These are phyloP conservation scores for Pogonocichla stellata DNA, from an alignment of 2,113 vertebrate species.

Conservation along the genomic window DNA sequence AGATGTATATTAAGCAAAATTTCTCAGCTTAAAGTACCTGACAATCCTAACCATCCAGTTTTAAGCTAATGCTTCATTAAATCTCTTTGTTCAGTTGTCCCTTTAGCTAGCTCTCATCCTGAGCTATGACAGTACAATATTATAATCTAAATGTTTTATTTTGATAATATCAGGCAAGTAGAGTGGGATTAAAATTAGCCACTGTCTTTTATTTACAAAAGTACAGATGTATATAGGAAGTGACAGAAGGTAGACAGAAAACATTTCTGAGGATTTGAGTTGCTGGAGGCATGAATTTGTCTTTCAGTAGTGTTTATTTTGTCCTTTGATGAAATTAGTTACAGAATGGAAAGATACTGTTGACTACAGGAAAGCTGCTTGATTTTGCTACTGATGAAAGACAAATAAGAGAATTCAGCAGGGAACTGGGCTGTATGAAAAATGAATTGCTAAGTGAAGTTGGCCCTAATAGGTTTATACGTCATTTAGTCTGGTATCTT, in stretches of 20 bases:
- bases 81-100: conserved; percentile 79
- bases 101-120: conserved; percentile 78
- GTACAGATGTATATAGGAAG: conserved; percentile 47
- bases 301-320: conserved; percentile 65
- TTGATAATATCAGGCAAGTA: conserved; percentile 54
- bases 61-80: conserved; percentile 82
- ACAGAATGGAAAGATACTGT: conserved; percentile 59
- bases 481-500: conserved; percentile 47
- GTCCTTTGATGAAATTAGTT: conserved; percentile 73
- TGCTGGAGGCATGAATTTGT: conserved; percentile 68
- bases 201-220: conserved; percentile 65
- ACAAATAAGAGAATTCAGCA: conserved; percentile 63
- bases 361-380: conserved; percentile 65
- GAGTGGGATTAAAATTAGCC: conserved; percentile 64
- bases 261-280: conserved; percentile 62
- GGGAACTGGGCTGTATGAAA: conserved; percentile 49
- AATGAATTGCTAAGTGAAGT: conserved; percentile 60
- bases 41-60: conserved; percentile 79
- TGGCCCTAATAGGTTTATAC: conserved; percentile 51
- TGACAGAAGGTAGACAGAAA: conserved; percentile 62
- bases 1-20: conserved; percentile 75
- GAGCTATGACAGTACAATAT: conserved; percentile 72
- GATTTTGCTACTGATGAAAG: conserved; percentile 69
- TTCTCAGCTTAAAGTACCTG: conserved; percentile 78
- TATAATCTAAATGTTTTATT: conserved; percentile 57